Base-by-base conservation (phyloP, 2,113 vertebrate species). In the Tapirus terrestris region DNA sequence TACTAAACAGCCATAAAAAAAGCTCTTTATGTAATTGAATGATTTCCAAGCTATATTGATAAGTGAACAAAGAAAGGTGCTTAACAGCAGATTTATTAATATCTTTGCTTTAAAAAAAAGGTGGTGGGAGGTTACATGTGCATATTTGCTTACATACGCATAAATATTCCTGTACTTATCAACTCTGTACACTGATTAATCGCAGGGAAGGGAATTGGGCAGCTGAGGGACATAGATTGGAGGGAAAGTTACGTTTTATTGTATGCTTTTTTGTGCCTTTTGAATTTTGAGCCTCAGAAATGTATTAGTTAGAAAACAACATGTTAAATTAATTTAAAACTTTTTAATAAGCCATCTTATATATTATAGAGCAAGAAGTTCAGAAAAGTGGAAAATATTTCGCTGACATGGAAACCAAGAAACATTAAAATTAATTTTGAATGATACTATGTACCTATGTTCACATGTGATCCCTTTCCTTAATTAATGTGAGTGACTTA, bases 261-360 rank as follows among this genome's bases (percentile, higher is more conserved):
- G 20, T 43, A 25, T 10, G 51, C 4, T 48, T 2, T 75, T 84
- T 45, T 33, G 48, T 83, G 21, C 1, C 21, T 94, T 92, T 83
- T 33, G 3, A 63, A 91, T 70, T 95, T 89, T 82, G 29, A 92
- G 39, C 27, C 20, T 96, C 68, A 94, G 58, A 89, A 85, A 73
- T 39, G 10, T 11, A 45, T 53, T 45, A 48, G 13, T 31, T 65
- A 89, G 39, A 79, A 82, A 91, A 58, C 7, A 84, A 85, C 20
- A 27, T 31, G 23, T 18, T 73, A 58, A 61, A 80, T 70, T 70
- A 73, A 75, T 18, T 65, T 67, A 73, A 92, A 75, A 51, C 8
- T 75, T 80, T 5, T 60, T 16, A 94, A 60, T 31, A 89, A 36
- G 14, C 8, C 51, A 39, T 36, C 29, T 68, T 68, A 89, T 21